phyloP scores from a whole-genome alignment of 2,113 vertebrate species.

The Bubalus kerabau region DNA sequence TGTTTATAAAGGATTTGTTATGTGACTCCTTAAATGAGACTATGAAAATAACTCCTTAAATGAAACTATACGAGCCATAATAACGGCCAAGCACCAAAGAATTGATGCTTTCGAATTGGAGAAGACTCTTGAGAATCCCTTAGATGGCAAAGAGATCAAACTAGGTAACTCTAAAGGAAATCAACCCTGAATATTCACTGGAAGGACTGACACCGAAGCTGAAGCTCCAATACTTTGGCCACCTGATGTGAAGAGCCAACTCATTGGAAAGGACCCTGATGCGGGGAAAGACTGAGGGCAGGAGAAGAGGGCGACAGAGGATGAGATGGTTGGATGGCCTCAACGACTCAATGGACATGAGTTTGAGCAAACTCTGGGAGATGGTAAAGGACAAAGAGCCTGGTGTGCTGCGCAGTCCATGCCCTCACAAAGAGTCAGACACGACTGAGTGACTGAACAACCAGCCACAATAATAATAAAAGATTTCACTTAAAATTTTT shows the following conservation, averaged over 20 bases:
- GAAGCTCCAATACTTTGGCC: neutral
- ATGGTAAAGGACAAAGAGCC: neutral
- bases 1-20: neutral
- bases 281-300: neutral
- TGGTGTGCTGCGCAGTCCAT: neutral
- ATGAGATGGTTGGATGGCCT: neutral
- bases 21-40: neutral
- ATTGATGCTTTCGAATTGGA: neutral
- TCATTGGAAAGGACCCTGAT: neutral
- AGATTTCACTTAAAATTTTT: neutral
- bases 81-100: rapidly evolving
- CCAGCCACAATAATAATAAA: neutral
- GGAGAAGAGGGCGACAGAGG: neutral
- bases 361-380: neutral
- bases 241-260: neutral
- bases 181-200: neutral
- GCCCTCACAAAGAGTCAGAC: neutral
- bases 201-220: neutral
- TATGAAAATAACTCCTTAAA: neutral
- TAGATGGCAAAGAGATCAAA: neutral
- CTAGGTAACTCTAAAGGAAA: neutral
- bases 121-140: neutral
- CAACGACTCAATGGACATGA: neutral
- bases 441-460: neutral
- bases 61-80: neutral